Evolutionary conservation across 2,113 vertebrate species (phyloP), one percentile per base, ranked within the genome.

Genomic region (Perca schrenkii): DNA sequence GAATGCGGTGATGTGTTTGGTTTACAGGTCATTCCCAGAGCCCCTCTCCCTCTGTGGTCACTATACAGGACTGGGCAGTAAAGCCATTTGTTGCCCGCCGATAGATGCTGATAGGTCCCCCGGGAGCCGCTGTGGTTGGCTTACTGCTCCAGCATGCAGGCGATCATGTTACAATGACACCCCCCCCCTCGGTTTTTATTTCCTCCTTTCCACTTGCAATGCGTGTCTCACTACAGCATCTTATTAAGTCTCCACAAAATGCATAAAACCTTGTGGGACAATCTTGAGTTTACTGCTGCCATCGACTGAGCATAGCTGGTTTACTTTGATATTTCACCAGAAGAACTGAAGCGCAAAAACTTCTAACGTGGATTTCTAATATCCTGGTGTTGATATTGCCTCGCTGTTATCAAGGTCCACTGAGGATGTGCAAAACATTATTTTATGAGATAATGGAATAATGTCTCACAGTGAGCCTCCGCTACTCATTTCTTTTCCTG

Each of bases 1-100:
- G 89, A 92, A 92, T 82, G 89, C 79, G 90, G 89, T 85, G 83
- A 90, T 91, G 92, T 92, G 93, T 93, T 92, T 92, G 86, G 84
- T 90, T 93, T 92, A 91, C 92, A 91, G 88, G 91, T 91, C 80
- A 77, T 82, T 94, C 88, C 88, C 91, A 66, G 53, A 77, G 88
- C 88, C 83, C 81, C 81, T 50, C 62, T 88, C 77, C 71, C 87
- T 83, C 89, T 87, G 84, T 76, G 86, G 91, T 82, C 68, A 21
- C 86, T 86, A 54, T 72, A 67, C 43, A 56, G 86, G 81, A 86
- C 75, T 47, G 43, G 81, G 79, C 91, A 86, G 87, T 82, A 71
- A 89, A 89, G 87, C 80, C 77, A 89, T 92, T 94, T 93, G 89
- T 92, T 93, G 88, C 74, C 75, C 25, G 68, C 87, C 34, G 13